Conservation (phyloP, 92 coral and sea anemone species). For the Bergia puertoricense region DNA sequence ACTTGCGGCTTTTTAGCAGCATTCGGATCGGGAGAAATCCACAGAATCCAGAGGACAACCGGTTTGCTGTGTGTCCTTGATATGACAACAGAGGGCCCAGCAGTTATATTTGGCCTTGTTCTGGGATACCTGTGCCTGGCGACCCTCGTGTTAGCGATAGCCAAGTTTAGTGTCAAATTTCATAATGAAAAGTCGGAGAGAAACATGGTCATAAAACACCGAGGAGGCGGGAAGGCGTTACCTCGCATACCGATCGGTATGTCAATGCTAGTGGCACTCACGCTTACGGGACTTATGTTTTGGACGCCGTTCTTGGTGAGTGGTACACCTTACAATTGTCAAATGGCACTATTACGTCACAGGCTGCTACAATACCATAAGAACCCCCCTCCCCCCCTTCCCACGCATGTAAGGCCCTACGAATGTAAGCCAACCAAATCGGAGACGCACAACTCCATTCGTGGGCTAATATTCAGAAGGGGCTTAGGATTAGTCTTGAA, state of each 20-base stretch:
- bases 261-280: not conserved
- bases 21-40: not conserved
- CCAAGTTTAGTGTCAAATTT: not conserved
- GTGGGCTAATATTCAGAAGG: too few species aligned
- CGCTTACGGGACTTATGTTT: slow-evolving; percentile 1
- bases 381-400: too few species aligned
- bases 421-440: too few species aligned
- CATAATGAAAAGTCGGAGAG: slow-evolving; percentile 23
- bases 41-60: not conserved
- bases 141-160: not conserved
- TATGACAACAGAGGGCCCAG: slow-evolving; percentile 1
- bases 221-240: slow-evolving; percentile 29
- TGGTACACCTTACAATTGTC: not conserved
- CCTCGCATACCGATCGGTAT: slow-evolving; percentile 27
- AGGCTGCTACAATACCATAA: too few species aligned
- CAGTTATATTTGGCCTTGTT: not conserved
- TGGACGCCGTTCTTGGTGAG: slow-evolving; percentile 40
- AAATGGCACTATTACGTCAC: too few species aligned
- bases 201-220: slow-evolving; percentile 21
- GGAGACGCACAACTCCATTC: too few species aligned
- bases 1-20: slow-evolving; percentile 8
- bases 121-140: slow-evolving; percentile 25
- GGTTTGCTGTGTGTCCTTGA: not conserved
- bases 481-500: too few species aligned
- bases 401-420: too few species aligned